Conservation (phyloP, 2,888 invertebrate species). For the Tridacna gigas region DNA sequence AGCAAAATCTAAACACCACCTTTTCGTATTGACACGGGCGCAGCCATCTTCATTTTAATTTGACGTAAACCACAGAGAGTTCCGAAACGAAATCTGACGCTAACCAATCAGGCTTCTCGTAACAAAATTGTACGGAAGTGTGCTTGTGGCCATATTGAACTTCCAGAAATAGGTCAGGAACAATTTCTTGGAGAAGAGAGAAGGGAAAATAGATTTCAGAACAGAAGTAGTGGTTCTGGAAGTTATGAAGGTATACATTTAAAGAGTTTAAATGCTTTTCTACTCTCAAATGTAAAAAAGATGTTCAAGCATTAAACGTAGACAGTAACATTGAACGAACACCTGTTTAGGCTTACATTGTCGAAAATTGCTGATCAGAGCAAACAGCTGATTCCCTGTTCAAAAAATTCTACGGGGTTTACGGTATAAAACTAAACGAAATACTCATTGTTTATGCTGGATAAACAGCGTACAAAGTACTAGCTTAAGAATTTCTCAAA, state of each 20-base stretch:
- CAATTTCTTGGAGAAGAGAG: not conserved
- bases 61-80: not conserved
- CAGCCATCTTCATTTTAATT: constrained; percentile 2
- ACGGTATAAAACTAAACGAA: too few species aligned
- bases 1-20: not conserved
- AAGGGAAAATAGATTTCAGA: constrained; percentile 7
- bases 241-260: constrained; percentile 21
- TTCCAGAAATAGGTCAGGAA: constrained; percentile 26
- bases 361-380: too few species aligned
- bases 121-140: constrained; percentile 15
- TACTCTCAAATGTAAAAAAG: too few species aligned
- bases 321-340: too few species aligned
- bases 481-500: too few species aligned
- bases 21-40: not conserved
- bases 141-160: constrained; percentile 28
- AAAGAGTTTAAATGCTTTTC: too few species aligned
- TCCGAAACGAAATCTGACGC: not conserved
- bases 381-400: too few species aligned
- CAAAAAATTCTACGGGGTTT: too few species aligned
- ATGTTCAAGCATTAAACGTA: too few species aligned
- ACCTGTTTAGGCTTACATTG: too few species aligned
- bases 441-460: too few species aligned
- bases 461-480: too few species aligned
- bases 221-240: constrained; percentile 17
- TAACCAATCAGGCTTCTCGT: constrained; percentile 19